Percentiles rank a stretch among this genome's conserved stretches.
phyloP scores from a whole-genome alignment of 2,113 vertebrate species.

The Zosterops lateralis region DNA sequence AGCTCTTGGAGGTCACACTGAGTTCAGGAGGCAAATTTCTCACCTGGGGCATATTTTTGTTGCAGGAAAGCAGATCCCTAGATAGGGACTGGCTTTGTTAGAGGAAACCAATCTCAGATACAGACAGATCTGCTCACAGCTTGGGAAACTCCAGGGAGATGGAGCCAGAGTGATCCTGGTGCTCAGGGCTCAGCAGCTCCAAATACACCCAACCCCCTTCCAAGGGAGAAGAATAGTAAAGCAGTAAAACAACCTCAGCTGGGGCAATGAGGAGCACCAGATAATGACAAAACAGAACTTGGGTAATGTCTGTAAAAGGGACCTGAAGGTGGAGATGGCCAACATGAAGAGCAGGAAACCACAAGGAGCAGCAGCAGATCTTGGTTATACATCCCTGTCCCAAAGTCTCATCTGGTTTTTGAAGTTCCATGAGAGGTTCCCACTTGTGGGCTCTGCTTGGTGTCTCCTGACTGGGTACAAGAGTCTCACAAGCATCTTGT shows the following conservation, averaged over 20 bases:
- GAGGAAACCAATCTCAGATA: neutral
- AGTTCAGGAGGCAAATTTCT: conserved; percentile 47
- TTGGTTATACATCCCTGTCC: rapidly evolving
- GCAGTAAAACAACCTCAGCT: neutral
- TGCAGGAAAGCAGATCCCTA: conserved; percentile 16
- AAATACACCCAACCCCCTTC: neutral
- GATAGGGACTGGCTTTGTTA: conserved; percentile 20
- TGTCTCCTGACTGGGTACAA: neutral
- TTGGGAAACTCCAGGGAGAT: neutral
- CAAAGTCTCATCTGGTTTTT: neutral
- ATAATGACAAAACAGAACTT: neutral
- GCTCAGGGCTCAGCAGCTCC: neutral
- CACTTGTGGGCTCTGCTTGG: neutral
- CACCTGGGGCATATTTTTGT: conserved; percentile 24
- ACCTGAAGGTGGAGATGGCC: neutral
- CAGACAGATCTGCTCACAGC: neutral
- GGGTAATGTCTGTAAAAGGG: neutral
- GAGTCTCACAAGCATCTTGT: neutral
- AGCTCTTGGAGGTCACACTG: neutral
- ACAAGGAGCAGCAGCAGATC: neutral
- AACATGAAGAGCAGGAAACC: neutral
- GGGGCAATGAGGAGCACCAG: neutral
- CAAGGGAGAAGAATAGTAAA: neutral
- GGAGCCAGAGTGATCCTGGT: neutral
- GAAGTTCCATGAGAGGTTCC: rapidly evolving